Evolutionary conservation across 2,797 vertebrate genomes (phyloP), one percentile per base, ranked within the genome.

Genomic region (Aulostomus chinensis): DNA sequence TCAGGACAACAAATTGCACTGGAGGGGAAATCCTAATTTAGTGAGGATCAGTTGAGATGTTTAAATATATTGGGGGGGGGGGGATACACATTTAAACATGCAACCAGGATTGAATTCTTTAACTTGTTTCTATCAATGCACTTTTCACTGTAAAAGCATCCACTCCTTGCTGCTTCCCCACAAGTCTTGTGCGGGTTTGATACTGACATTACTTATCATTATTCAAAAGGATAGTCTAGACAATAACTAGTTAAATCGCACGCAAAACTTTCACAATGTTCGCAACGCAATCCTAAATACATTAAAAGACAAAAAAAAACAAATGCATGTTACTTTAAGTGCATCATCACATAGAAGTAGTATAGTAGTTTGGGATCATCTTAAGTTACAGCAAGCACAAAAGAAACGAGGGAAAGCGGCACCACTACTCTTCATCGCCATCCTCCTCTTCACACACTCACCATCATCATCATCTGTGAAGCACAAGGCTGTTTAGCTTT

Each of bases 401-500:
- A 68, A 62, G 56, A 73, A 58, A 45, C 38, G 45, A 48, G 42
- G 50, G 31, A 60, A 65, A 52, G 33, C 22, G 9, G 39, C 35
- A 38, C 68, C 70, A 61, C 65, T 77, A 68, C 76, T 89, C 83
- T 76, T 85, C 84, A 69, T 89, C 87, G 67, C 81, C 91, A 81
- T 86, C 87, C 73, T 89, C 85, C 47, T 86, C 91, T 53, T 86
- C 81, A 48, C 64, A 58, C 66, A 61, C 59, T 82, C 83, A 85
- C 68, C 88, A 69, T 78, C 84, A 73, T 81, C 86, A 75, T 89
- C 84, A 84, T 81, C 68, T 31, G 76, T 75, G 78, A 81, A 83
- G 81, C 80, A 80, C 80, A 85, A 36, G 78, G 79, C 81, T 84
- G 75, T 88, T 84, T 56, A 68, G 85, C 87, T 89, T 89, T 72